A percentile compares a stretch with the other conserved stretches of the same genome.
These are phyloP conservation scores for Lagopus leucura DNA, from an alignment of 2,113 vertebrate genomes.

Conservation along the genomic window DNA sequence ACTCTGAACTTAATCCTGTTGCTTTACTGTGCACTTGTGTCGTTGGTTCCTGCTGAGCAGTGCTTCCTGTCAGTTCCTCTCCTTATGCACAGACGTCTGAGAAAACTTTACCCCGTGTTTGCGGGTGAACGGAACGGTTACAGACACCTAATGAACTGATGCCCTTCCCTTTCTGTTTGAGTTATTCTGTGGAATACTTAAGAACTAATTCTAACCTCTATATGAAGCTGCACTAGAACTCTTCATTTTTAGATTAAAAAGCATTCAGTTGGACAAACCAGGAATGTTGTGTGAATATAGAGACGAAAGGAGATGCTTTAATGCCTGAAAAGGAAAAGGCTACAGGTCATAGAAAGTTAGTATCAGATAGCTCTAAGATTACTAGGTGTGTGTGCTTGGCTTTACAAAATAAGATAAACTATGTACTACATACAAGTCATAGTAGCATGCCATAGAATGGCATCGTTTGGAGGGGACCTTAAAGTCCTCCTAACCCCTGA, in stretches of 20 bases:
- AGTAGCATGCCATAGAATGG: too few species aligned
- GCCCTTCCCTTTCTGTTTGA: background rate
- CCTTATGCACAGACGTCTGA: too few species aligned
- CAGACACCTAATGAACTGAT: too few species aligned
- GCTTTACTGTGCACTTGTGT: rapidly evolving
- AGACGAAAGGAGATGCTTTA: background rate
- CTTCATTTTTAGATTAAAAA: background rate
- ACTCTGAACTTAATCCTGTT: rapidly evolving
- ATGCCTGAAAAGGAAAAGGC: background rate
- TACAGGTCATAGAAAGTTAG: background rate
- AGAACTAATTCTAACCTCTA: background rate
- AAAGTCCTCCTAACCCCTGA: too few species aligned
- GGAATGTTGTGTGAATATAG: background rate
- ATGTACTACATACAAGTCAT: background rate
- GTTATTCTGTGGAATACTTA: background rate
- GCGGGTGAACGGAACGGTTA: too few species aligned
- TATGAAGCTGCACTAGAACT: background rate
- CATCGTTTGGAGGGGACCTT: too few species aligned
- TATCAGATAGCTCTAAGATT: background rate
- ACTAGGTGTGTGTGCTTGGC: background rate
- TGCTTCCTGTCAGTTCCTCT: too few species aligned
- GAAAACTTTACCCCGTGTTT: too few species aligned
- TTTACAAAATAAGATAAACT: background rate
- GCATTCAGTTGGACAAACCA: background rate
- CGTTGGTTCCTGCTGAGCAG: rapidly evolving